Evolutionary conservation across 2,113 vertebrate species (phyloP).

Genomic region (Phylloscopus whistleri): DNA sequence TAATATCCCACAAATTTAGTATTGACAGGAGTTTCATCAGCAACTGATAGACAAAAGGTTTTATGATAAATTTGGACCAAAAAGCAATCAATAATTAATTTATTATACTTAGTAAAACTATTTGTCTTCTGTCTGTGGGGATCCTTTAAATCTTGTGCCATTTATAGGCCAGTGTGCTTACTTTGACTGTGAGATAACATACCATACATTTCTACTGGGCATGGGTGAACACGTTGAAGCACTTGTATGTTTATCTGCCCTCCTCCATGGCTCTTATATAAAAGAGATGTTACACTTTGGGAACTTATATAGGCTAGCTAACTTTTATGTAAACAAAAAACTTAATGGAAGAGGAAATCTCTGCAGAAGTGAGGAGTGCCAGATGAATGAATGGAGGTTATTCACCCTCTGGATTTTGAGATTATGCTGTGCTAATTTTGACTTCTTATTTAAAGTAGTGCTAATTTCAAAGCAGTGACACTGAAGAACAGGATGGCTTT

Average conservation of each 20-base stretch:
- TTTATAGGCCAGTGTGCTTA: not conserved
- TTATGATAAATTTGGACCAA: not conserved
- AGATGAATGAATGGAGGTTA: conserved; percentile 40
- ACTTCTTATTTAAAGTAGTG: not conserved
- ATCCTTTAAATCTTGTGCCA: not conserved
- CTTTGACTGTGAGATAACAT: not conserved
- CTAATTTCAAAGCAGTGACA: not conserved
- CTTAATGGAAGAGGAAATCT: not conserved
- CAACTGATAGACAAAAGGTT: not conserved
- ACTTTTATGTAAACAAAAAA: conserved; percentile 2
- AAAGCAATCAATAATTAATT: not conserved
- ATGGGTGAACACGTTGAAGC: not conserved
- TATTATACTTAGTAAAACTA: not conserved
- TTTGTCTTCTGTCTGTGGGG: not conserved
- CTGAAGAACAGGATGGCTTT: not conserved
- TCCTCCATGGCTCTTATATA: not conserved
- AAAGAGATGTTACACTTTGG: not conserved
- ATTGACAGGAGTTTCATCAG: not conserved
- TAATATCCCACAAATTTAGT: not conserved
- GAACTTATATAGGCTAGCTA: not conserved
- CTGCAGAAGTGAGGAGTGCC: not conserved
- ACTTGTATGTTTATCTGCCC: not conserved
- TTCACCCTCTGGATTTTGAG: conserved; percentile 21
- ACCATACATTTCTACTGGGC: not conserved
- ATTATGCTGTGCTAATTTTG: conserved; percentile 47